Conservation (phyloP, 2,113 vertebrate species). For the Stegastes partitus region DNA sequence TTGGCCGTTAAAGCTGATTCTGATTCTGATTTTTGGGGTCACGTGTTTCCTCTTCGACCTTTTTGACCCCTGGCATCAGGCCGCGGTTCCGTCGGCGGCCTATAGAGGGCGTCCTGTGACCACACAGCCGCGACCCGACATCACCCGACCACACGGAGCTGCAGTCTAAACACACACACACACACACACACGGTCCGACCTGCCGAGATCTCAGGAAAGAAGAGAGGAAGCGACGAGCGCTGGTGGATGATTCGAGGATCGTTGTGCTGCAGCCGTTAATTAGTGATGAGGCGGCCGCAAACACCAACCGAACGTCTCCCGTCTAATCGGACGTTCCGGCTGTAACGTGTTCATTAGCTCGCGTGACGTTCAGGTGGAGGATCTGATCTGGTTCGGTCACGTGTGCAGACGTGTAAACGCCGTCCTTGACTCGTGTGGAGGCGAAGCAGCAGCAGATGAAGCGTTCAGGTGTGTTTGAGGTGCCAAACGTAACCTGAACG, state of each 20-base stretch:
- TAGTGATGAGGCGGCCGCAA: slow-evolving; percentile 68
- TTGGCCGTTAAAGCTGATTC: too few species aligned
- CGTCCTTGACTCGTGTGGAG: too few species aligned
- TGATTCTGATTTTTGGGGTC: too few species aligned
- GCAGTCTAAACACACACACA: slow-evolving; percentile 14
- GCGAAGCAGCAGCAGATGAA: slow-evolving; percentile 4
- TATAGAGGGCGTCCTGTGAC: slow-evolving; percentile 70
- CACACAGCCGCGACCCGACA: slow-evolving; percentile 55
- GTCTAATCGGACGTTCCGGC: slow-evolving; percentile 26
- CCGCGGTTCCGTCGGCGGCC: slow-evolving; percentile 35
- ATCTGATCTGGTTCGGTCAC: slow-evolving; percentile 33
- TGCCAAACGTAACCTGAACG: too few species aligned
- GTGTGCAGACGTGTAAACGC: slow-evolving; percentile 33
- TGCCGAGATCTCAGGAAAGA: slow-evolving; percentile 39
- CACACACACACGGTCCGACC: slow-evolving; percentile 20
- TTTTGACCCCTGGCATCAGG: slow-evolving; percentile 26
- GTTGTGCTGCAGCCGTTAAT: slow-evolving; percentile 69
- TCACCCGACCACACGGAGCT: slow-evolving; percentile 15
- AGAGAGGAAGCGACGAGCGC: neutral
- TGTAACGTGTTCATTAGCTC: slow-evolving; percentile 32
- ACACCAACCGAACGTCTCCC: neutral
- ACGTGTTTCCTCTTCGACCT: slow-evolving; percentile 40
- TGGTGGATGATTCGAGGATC: slow-evolving; percentile 74
- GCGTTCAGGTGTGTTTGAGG: too few species aligned
- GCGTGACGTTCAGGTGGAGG: slow-evolving; percentile 37